Evolutionary conservation across 2,113 vertebrate genomes (phyloP).

Genomic region (Martes martes): DNA sequence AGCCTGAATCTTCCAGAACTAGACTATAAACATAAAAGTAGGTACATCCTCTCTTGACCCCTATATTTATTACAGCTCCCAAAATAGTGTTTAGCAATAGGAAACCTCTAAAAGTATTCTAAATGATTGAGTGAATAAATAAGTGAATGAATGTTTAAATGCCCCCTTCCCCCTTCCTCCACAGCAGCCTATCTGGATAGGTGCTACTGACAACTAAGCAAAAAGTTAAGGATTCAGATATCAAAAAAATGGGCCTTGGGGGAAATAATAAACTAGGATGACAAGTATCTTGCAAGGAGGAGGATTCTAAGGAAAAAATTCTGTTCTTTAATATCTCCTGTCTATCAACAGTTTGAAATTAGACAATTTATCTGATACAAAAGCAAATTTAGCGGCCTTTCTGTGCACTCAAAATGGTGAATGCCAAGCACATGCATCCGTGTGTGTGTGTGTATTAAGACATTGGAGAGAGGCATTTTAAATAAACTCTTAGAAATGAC

Average conservation of each 20-base stretch:
- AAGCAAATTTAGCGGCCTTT: not conserved
- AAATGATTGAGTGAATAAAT: not conserved
- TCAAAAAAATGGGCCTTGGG: not conserved
- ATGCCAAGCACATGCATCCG: not conserved
- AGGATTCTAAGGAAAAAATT: not conserved
- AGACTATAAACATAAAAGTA: not conserved
- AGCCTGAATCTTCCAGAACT: not conserved
- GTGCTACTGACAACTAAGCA: not conserved
- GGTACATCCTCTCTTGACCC: not conserved
- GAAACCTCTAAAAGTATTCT: not conserved
- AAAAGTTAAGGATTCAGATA: not conserved
- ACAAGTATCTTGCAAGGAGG: not conserved
- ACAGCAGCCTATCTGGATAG: not conserved
- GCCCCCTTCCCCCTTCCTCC: not conserved
- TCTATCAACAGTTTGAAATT: not conserved
- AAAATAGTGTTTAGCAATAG: not conserved
- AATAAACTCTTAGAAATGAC: not conserved
- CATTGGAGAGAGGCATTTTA: not conserved
- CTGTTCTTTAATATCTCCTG: not conserved
- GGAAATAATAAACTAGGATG: not conserved
- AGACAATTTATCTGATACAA: not conserved
- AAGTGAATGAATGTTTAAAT: not conserved
- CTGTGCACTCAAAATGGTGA: not conserved
- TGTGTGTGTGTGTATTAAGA: not conserved
- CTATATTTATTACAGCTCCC: not conserved